Evolutionary conservation across 2,888 invertebrate genomes (phyloP), one percentile per base, ranked within the genome.

Genomic region (Coenonympha arcania): DNA sequence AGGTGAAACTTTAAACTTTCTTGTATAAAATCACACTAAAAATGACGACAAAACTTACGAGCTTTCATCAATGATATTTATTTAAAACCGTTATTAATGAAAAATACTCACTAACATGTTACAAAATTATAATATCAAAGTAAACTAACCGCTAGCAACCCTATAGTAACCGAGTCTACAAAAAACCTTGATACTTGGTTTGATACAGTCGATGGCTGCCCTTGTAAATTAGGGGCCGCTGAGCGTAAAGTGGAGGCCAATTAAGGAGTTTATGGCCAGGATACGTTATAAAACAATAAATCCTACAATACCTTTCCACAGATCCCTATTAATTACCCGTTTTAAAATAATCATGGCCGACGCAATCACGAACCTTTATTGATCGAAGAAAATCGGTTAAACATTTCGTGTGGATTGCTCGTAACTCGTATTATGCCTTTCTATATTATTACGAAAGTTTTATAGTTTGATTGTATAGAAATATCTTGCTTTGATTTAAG

Each of bases 241-340:
- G 73, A 76, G 73, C 78, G 76, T 76, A 79, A 80, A 79, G 74
- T 73, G 73, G 72, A 64, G 71, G 63, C 81, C 81, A 86, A 84
- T 85, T 83, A 85, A 79, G 74, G 71, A 79, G 73, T 82, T 81
- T 86, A 86, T 82, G 72, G 77, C 72, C 75, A 65, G 71, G 75
- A 77, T 74, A 72, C 71, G 81, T 71, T 75, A 72, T 85, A 83
- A 83, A 85, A 82, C 79, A 82, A 85, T 85, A 84, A 86, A 85
- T 84, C 72, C 69, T 73, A 75, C 73, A 80, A 82, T 77, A 66
- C 73, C 70, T 69, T 73, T 75, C 73, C 65, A 73, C 76, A 72
- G 70, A 68, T 65, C 67, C 73, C 73, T 79, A 78, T 82, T 81
- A 82, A 82, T 83, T 80, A 78, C 68, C 73, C 55, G 52, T 48